These are phyloP conservation scores for Troides helena DNA, from an alignment of 2,888 invertebrate genomes.

Conservation along the genomic window DNA sequence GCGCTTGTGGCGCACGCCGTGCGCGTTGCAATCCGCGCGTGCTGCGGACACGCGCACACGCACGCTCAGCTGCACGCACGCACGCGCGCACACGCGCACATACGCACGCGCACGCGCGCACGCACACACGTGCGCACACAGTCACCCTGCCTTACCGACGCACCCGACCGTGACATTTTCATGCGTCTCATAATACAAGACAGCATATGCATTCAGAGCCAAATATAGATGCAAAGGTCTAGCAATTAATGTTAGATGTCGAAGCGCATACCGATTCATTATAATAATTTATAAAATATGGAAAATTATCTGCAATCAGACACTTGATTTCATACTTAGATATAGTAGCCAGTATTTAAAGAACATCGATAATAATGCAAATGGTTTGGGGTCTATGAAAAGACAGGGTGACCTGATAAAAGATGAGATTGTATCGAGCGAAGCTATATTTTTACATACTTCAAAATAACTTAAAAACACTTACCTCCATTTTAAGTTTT, in stretches of 20 bases:
- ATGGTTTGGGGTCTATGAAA: constrained; percentile 32
- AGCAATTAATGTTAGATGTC: constrained; percentile 26
- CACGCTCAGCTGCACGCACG: constrained; percentile 33
- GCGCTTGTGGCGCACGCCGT: constrained; percentile 91
- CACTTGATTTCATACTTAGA: constrained; percentile 16
- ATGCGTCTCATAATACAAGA: constrained; percentile 1
- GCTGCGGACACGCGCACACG: constrained; percentile 68
- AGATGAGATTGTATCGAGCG: constrained; percentile 42
- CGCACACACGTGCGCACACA: constrained; percentile 24
- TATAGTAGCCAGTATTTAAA: constrained; percentile 16
- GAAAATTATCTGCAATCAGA: constrained; percentile 13
- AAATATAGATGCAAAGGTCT: constrained; percentile 9
- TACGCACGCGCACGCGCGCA: constrained; percentile 32
- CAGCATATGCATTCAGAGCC: constrained; percentile 6
- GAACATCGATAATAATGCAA: constrained; percentile 12
- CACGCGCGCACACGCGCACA: constrained; percentile 31
- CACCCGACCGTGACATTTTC: constrained; percentile 24
- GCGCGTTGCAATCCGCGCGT: constrained; percentile 87
- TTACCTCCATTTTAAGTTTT: constrained; percentile 29
- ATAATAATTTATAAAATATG: constrained; percentile 8
- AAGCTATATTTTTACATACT: constrained; percentile 44
- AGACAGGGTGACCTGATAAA: constrained; percentile 62
- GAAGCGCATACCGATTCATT: constrained; percentile 25
- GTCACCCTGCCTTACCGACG: constrained; percentile 37
- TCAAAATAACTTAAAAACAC: constrained; percentile 27